These are phyloP conservation scores for Drosophila ercepeae DNA, from an alignment of 1,140 invertebrate species.

Conservation along the genomic window DNA sequence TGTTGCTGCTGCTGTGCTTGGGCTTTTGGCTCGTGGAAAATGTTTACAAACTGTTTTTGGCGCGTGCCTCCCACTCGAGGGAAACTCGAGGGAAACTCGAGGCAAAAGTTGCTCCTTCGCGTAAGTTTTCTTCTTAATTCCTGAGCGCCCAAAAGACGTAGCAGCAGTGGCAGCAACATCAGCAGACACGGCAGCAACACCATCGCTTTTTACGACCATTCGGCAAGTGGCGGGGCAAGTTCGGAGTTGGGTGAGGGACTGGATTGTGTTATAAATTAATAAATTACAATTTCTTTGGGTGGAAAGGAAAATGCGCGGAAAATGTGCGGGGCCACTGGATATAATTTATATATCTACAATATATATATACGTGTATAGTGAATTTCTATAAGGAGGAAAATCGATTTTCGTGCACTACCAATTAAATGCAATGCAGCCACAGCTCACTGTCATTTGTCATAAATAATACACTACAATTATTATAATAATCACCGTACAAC, in stretches of 20 bases:
- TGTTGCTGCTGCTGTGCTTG: constrained; percentile 13
- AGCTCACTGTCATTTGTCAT: constrained; percentile 57
- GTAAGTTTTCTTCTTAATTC: constrained; percentile 59
- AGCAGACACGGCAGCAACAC: constrained; percentile 25
- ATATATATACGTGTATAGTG: constrained; percentile 12
- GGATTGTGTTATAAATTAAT: constrained; percentile 76
- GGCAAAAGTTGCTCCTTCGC: constrained; percentile 41
- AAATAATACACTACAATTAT: constrained; percentile 61
- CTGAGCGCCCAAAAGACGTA: constrained; percentile 53
- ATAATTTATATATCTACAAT: constrained; percentile 47
- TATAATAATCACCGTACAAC: constrained; percentile 53
- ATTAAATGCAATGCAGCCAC: constrained; percentile 59
- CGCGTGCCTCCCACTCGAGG: constrained; percentile 64
- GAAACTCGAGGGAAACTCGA: too few species aligned
- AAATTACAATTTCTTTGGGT: constrained; percentile 73
- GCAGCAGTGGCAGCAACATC: constrained; percentile 26
- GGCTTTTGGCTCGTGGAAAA: constrained; percentile 24
- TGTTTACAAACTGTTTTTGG: constrained; percentile 75
- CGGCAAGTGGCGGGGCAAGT: neutral
- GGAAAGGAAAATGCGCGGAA: constrained; percentile 46
- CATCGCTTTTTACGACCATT: constrained; percentile 67
- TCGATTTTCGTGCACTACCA: constrained; percentile 61
- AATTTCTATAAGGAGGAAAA: constrained; percentile 55
- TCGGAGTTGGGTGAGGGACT: neutral
- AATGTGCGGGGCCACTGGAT: constrained; percentile 40